Evolutionary conservation across 2,888 invertebrate species (phyloP), one percentile per base, ranked within the genome.

Genomic region (Allolobophora icterica): DNA sequence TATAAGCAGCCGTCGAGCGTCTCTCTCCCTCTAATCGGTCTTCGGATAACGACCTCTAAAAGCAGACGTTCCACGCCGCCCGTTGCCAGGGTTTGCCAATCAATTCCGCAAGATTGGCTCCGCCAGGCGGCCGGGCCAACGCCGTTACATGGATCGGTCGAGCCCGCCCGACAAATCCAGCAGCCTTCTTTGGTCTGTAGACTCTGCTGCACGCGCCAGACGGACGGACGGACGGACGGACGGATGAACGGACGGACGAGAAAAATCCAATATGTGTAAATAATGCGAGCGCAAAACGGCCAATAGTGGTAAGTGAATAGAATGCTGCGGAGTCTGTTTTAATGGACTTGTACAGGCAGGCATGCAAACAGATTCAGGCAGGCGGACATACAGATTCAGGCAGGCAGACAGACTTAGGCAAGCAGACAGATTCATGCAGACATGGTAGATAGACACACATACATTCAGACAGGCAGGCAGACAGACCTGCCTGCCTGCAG

Each of bases 61-160:
- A 87, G 87, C 87, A 87, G 87, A 87, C 87, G 87, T 34, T 87
- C 35, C 15, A 34, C n/a, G 87, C 38, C 87, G 87, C 87, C 87
- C 87, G 87, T 35, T 87, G 87, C 87, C 38, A 11, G 1, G 87
- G 87, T 5, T 87, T 87, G 87, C 87, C 87, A 87, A 87, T 87
- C 87, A 87, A 87, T 87, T 38, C 87, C 87, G 87, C 87, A 87
- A 87, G 87, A 87, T 87, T 87, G 87, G 87, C 87, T 87, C 35
- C 87, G 38, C 38, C 21, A 35, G 87, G 87, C 87, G 34, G 87
- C 21, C 35, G 35, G 35, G 35, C 87, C 38, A 52, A 87, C 34
- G 87, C 87, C 87, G 38, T 38, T 34, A 87, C 87, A 71, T 38
- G 35, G 35, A 87, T 35, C 87, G 87, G 38, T n/a, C 71, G 71